Evolutionary conservation across 2,113 vertebrate genomes (phyloP), one percentile per base, ranked within the genome.

Genomic region (Campylorhamphus procurvoides): DNA sequence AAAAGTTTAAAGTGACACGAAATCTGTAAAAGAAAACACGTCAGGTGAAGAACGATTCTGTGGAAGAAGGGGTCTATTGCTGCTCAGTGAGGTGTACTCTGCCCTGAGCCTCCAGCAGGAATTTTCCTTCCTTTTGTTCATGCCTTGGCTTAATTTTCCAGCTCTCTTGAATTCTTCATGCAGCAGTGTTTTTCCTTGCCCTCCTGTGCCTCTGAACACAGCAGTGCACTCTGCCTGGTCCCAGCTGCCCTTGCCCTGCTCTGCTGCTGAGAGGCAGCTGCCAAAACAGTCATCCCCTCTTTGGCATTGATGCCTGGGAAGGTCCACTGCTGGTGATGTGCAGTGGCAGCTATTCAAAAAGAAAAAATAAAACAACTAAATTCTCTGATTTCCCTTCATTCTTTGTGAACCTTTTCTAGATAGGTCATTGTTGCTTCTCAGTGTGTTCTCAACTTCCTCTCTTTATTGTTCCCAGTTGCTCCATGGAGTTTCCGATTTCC

Each of bases 121-220:
- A 7, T 80, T 83, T 79, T 84, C 7, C 13, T 42, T 42, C 40
- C 40, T 37, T 81, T 27, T 60, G 40, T 47, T 35, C 10, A 2
- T 35, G 15, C 28, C 28, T 52, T 35, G 11, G 19, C 22, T 27
- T 78, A 69, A 37, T 78, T 85, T 91, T 53, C 74, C 16, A 62
- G 6, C 28, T 89, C 2, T 40, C 42, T 14, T 1, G 0, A 39
- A 9, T 80, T 64, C 37, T 64, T 23, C 49, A 29, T 60, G n/a
- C 17, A 44, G 16, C 63, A n/a, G 10, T 8, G 1, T 60, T 80
- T 79, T 46, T 84, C n/a, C 12, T 89, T 81, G n/a, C 22, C 27
- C 14, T 59, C 9, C 5, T 0, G 1, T 10, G 14, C 24, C 1
- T 5, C 25, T 31, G 56, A 79, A 52, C 0, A 0, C 1, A 6